Base-by-base conservation (phyloP, 2,797 vertebrate genomes). In the Acanthornis magna region DNA sequence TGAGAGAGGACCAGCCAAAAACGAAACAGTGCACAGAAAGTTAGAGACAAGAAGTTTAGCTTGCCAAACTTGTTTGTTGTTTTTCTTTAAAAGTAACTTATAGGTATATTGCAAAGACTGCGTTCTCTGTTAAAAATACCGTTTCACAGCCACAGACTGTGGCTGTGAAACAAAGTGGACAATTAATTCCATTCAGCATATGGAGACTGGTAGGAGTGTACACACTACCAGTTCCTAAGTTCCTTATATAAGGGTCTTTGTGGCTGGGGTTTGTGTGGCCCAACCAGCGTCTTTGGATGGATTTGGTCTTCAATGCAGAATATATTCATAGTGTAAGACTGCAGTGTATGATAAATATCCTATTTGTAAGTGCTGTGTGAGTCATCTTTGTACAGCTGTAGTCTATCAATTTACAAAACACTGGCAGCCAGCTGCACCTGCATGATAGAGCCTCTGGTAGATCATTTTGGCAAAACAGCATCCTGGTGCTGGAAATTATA, bases 221-320 rank as follows among this genome's bases (percentile, higher is more conserved):
- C 3, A 6, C 1, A 1, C 16, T 60, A 22, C 17, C 27, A 36
- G 5, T 34, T 26, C 23, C 19, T 1, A 22, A 57, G 50, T 27
- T 21, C 16, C 20, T 92, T 42, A 60, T 48, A 16, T 27, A 54
- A 55, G 45, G 15, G 20, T 70, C 3, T 2, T 23, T 0, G 2
- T 50, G 42, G 11, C 34, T 43, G 32, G 19, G 7, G 43, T 77
- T 80, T 0, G 0, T 26, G 13, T 4, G 10, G 45, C 47, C 18
- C 45, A 30, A 15, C 22, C 48, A 70, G n/a, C 1, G 0, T n/a
- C n/a, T 68, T 73, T 25, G 0, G 1, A 27, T 30, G 29, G 76
- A 4, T 68, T 89, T 60, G 25, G 13, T 81, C 34, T 90, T 58
- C 51, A 32, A 0, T 55, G n/a, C 17, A 54, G 40, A 40, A n/a